Evolutionary conservation across 2,888 invertebrate species (phyloP).

Genomic region (Peribatodes rhomboidaria): DNA sequence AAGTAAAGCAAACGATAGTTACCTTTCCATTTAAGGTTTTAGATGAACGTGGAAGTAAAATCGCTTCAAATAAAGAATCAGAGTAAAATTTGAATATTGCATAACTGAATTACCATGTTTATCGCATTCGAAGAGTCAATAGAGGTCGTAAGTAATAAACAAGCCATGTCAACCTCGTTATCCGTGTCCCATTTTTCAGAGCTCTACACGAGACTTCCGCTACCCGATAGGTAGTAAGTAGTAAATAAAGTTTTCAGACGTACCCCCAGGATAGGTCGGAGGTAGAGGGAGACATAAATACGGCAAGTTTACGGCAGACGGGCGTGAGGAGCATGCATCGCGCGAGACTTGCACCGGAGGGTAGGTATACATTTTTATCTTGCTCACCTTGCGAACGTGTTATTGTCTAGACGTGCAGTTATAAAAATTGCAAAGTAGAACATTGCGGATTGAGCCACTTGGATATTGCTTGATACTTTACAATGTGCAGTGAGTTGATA

Average conservation of each 20-base stretch:
- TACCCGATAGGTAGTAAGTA: constrained; percentile 36
- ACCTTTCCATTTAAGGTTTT: background rate
- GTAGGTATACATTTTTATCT: constrained; percentile 32
- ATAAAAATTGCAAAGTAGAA: constrained; percentile 11
- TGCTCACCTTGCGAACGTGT: constrained; percentile 26
- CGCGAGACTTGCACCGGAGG: constrained; percentile 48
- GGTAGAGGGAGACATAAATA: constrained; percentile 51
- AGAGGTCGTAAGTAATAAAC: constrained; percentile 1
- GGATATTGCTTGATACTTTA: constrained; percentile 3
- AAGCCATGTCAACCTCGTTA: background rate
- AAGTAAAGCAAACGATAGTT: background rate
- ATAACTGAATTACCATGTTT: background rate
- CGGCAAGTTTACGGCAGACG: constrained; percentile 50
- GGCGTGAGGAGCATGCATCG: constrained; percentile 41
- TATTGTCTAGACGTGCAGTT: constrained; percentile 23
- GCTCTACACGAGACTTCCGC: constrained; percentile 16
- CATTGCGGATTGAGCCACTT: constrained; percentile 8
- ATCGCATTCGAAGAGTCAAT: background rate
- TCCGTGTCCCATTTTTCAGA: constrained; percentile 18
- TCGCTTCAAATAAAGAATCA: background rate
- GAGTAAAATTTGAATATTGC: background rate
- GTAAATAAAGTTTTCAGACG: constrained; percentile 51
- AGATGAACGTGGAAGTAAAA: background rate
- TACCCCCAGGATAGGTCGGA: constrained; percentile 38
- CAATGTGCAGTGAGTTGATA: background rate